These are phyloP conservation scores for Callospermophilus lateralis DNA, from an alignment of 2,113 vertebrate genomes.

Conservation along the genomic window DNA sequence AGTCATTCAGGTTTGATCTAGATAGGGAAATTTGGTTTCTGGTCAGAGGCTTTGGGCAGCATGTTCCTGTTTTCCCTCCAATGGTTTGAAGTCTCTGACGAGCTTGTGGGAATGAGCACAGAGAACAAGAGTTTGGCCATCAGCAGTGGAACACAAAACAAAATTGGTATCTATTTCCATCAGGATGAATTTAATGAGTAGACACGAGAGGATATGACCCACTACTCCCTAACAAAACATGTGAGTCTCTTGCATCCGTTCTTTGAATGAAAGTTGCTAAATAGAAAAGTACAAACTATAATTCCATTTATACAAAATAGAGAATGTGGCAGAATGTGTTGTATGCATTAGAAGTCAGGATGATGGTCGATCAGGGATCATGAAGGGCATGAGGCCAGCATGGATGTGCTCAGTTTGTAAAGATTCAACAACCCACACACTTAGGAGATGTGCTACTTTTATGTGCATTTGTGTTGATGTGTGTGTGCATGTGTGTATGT, in stretches of 20 bases:
- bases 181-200: too few relatives aligned
- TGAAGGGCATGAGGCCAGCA: accelerated
- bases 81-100: accelerated
- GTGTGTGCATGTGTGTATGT: neutral
- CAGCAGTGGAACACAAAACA: neutral
- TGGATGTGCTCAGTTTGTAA: neutral
- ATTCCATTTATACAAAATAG: too few relatives aligned
- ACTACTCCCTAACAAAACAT: accelerated
- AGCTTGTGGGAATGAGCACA: accelerated
- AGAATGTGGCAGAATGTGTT: neutral
- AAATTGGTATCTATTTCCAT: accelerated
- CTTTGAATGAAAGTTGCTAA: neutral
- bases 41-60: neutral
- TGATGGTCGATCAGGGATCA: accelerated
- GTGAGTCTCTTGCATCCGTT: neutral
- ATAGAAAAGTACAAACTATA: neutral
- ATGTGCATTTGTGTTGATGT: neutral
- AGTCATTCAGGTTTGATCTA: neutral
- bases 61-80: neutral
- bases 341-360: neutral
- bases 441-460: neutral
- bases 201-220: neutral
- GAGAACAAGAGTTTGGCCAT: accelerated
- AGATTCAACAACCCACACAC: neutral
- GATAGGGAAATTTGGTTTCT: neutral